A percentile compares a stretch with the other conserved stretches of the same genome.
These are phyloP conservation scores for Aphaenogaster rudis DNA, from an alignment of 1,140 invertebrate species.

Conservation along the genomic window DNA sequence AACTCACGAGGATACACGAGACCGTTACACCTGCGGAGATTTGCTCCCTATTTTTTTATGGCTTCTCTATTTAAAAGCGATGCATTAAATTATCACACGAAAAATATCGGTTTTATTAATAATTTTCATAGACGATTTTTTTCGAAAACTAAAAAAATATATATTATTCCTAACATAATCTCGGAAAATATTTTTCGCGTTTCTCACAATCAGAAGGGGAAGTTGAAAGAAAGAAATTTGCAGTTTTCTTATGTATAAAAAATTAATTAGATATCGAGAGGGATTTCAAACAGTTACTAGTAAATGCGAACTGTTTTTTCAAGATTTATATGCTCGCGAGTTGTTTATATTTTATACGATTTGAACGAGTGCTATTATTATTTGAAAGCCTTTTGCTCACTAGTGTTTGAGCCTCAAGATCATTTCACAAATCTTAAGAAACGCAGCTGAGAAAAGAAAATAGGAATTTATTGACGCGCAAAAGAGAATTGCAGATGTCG, in stretches of 20 bases:
- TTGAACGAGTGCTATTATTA: not conserved
- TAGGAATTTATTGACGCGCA: not conserved
- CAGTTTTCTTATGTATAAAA: not conserved
- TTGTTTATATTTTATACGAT: not conserved
- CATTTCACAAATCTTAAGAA: not conserved
- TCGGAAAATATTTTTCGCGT: not conserved
- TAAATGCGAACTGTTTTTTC: not conserved
- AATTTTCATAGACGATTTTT: not conserved
- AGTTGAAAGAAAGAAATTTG: not conserved
- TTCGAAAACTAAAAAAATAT: not conserved
- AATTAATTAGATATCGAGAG: not conserved
- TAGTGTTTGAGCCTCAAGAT: not conserved
- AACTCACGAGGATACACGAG: conserved; percentile 42
- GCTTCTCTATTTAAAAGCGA: not conserved
- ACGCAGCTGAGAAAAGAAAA: not conserved
- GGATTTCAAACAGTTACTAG: not conserved
- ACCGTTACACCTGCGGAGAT: conserved; percentile 12
- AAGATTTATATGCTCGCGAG: not conserved
- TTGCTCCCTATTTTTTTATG: not conserved
- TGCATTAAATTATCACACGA: not conserved
- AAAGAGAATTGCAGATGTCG: not conserved
- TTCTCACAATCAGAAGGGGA: not conserved
- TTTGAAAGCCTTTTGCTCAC: not conserved
- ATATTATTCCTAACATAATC: not conserved
- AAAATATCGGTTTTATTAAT: not conserved